These are phyloP conservation scores for Neuroterus valhalla DNA, from an alignment of 1,140 invertebrate species.

Conservation along the genomic window DNA sequence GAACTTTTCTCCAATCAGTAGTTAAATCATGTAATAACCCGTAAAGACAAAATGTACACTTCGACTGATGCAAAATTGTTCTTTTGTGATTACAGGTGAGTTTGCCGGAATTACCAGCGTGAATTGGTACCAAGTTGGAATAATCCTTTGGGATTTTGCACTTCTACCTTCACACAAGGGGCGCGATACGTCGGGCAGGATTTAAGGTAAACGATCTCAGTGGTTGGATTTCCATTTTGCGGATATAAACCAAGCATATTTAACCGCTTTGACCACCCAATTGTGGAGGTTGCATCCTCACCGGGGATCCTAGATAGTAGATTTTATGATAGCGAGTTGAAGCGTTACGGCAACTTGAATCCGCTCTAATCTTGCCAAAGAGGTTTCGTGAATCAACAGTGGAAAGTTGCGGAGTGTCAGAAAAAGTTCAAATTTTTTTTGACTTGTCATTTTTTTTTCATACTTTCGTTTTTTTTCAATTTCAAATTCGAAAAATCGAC, in stretches of 20 bases:
- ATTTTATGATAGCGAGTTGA: not conserved
- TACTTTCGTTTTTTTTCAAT: too few species aligned
- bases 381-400: too few species aligned
- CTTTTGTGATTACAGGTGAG: constrained; percentile 23
- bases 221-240: constrained; percentile 20
- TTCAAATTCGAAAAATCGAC: too few species aligned
- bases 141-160: constrained; percentile 8
- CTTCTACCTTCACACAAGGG: constrained; percentile 1
- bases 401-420: too few species aligned
- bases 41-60: not conserved
- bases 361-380: too few species aligned
- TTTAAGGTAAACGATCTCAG: constrained; percentile 13
- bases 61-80: not conserved
- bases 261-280: not conserved
- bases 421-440: too few species aligned
- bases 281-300: not conserved
- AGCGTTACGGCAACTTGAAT: not conserved
- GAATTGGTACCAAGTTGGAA: constrained; percentile 5
- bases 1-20: too few species aligned
- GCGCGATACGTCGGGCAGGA: constrained; percentile 13
- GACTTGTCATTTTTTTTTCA: too few species aligned
- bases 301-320: not conserved
- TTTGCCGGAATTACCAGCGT: not conserved
- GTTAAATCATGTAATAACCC: too few species aligned
- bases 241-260: not conserved